A percentile compares a stretch with the other conserved stretches of the same genome.
phyloP scores from a whole-genome alignment of 2,797 vertebrate species.

The Mustela erminea region DNA sequence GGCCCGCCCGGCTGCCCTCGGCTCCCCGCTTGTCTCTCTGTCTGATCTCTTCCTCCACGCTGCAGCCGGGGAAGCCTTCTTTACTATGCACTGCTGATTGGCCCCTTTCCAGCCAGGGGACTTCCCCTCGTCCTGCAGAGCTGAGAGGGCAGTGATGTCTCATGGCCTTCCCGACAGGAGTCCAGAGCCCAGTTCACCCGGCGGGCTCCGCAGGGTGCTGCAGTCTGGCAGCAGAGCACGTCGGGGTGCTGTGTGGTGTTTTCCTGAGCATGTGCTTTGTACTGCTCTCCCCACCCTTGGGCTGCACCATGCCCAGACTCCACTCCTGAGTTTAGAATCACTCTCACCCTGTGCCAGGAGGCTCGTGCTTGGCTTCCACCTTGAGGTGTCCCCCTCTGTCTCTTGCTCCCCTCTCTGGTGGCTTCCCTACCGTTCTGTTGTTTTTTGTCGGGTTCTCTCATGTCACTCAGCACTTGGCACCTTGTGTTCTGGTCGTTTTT shows the following conservation, averaged over 20 bases:
- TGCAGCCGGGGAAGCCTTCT: not conserved
- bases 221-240: not conserved
- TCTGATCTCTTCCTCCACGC: not conserved
- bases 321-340: not conserved
- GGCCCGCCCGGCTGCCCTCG: not conserved
- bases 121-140: not conserved
- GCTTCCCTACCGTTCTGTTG: not conserved
- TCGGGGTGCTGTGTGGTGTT: not conserved
- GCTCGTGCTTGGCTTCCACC: not conserved
- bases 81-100: not conserved
- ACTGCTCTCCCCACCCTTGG: not conserved
- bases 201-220: accelerated
- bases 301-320: too few relatives aligned
- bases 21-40: not conserved
- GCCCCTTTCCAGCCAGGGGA: not conserved
- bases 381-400: not conserved
- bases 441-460: not conserved
- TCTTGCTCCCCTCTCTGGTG: not conserved
- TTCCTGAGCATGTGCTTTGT: not conserved
- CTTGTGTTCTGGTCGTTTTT: not conserved
- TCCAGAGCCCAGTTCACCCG: not conserved
- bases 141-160: not conserved
- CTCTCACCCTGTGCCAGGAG: not conserved
- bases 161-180: not conserved
- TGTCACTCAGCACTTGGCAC: not conserved